phyloP scores from a whole-genome alignment of 2,888 invertebrate genomes.

The Tanypteryx hageni region DNA sequence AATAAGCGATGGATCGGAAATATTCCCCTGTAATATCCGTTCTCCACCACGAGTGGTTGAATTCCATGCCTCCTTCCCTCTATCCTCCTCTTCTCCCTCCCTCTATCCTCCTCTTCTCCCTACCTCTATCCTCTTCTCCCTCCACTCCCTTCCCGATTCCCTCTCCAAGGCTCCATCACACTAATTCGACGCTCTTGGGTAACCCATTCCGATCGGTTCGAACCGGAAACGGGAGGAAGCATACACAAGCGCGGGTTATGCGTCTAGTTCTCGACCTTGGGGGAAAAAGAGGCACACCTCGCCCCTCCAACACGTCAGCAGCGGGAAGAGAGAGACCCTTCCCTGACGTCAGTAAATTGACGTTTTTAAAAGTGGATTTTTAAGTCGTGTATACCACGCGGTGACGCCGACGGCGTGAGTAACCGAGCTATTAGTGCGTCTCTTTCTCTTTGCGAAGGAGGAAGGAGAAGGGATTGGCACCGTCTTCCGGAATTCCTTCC shows the following conservation, averaged over 20 bases:
- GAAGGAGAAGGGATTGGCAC: background rate
- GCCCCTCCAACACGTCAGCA: background rate
- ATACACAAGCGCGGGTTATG: background rate
- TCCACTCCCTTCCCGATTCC: background rate
- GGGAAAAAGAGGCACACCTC: background rate
- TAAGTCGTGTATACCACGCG: too few species aligned
- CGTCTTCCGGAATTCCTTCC: background rate
- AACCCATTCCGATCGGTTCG: background rate
- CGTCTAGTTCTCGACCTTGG: conserved; percentile 7
- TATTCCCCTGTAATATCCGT: too few species aligned
- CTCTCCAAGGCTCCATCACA: background rate
- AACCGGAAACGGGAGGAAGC: background rate
- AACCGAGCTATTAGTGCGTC: background rate
- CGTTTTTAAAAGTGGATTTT: background rate
- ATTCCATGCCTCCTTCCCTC: background rate
- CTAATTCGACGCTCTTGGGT: conserved; percentile 8
- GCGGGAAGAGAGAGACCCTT: too few species aligned
- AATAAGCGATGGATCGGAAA: too few species aligned
- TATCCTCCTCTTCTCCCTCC: background rate
- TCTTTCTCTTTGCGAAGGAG: background rate
- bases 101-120: background rate
- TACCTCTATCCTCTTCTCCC: too few species aligned
- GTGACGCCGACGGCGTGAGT: background rate
- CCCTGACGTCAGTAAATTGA: background rate
- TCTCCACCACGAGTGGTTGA: too few species aligned